phyloP scores from a whole-genome alignment of 2,888 invertebrate genomes.

The Cosmorhoe ocellata region DNA sequence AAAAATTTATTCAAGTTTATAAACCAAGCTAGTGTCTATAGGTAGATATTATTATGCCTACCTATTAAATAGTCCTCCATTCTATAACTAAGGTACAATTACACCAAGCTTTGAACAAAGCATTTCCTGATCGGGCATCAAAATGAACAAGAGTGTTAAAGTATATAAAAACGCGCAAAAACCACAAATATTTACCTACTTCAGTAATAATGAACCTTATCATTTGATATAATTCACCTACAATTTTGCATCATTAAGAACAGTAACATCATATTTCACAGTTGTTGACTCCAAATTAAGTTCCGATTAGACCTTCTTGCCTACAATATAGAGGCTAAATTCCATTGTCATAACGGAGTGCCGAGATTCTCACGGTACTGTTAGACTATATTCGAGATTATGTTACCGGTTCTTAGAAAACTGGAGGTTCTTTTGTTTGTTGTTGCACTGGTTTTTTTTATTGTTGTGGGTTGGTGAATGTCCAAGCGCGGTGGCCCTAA shows the following conservation, averaged over 20 bases:
- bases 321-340: background rate
- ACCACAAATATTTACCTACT: background rate
- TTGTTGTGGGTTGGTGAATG: too few species aligned
- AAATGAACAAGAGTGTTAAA: too few species aligned
- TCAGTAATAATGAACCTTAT: background rate
- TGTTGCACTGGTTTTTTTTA: too few species aligned
- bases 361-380: constrained; percentile 13
- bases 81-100: too few species aligned
- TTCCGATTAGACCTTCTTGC: background rate
- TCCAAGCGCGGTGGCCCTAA: too few species aligned
- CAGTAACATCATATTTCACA: constrained; percentile 17
- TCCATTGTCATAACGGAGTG: constrained; percentile 4
- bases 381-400: constrained; percentile 9
- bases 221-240: background rate
- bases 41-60: too few species aligned
- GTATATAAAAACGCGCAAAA: too few species aligned
- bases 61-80: too few species aligned
- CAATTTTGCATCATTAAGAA: constrained; percentile 6
- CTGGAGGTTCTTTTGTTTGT: background rate
- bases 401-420: background rate
- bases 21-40: too few species aligned
- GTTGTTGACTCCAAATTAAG: constrained; percentile 13
- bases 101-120: too few species aligned
- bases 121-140: too few species aligned
- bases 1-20: too few species aligned